Base-by-base conservation (phyloP, 1,140 invertebrate species). In the Bombus consobrinus region DNA sequence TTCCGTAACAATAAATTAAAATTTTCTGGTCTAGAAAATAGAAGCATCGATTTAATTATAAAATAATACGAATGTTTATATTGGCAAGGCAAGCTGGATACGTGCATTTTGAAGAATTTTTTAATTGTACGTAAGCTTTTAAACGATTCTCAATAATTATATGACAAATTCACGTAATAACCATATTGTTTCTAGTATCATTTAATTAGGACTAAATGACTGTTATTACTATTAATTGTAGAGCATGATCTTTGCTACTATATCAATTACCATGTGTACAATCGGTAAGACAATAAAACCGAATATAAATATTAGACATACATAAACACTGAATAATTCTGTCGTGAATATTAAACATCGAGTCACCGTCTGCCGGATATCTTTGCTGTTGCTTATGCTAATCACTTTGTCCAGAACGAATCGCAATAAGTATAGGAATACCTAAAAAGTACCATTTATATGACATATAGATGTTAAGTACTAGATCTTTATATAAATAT, bases 371-470 rank as follows among this genome's bases (percentile, higher is more conserved):
- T 94, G 93, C 41, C 88, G 90, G 76, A 88, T 76, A 80, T 93
- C 90, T 15, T 84, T 81, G 6, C 93, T 92, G 3, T 85, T 86
- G 59, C 86, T 86, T 85, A 95, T 94, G 34, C 89, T 91, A 39
- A 93, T 93, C 41, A 91, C 32, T 88, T 93, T 93, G 77, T 95
- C 93, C 79, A 95, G 53, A 62, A 91, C 72, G 68, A 95, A 95
- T 82, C 94, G 87, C 80, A 94, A 32, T 32, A 94, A 88, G 81
- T 92, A 92, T n/a, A 94, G 85, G 74, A 94, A 91, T 77, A 95
- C 92, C 94, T 95, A 83, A 34, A 93, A 94, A 59, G 25, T 84
- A 41, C 9, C 39, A 62, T 72, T 57, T 22, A 15, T 28, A n/a
- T 28, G 3, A 28, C 18, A 37, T 22, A 2, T 59, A 28, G 62